Evolutionary conservation across 2,888 invertebrate genomes (phyloP).

Genomic region (Exocentrus adspersus): DNA sequence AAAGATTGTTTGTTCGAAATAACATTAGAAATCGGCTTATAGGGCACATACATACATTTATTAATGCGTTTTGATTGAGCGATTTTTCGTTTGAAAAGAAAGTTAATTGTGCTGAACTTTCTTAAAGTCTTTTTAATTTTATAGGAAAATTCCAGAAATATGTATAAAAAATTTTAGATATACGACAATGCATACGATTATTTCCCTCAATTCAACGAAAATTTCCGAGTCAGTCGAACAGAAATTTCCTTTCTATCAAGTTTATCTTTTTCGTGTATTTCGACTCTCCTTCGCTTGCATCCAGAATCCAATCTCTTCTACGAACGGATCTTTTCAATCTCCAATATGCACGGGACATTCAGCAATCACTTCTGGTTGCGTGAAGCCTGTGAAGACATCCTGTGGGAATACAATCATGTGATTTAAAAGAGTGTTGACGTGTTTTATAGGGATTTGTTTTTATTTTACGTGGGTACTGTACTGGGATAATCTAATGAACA

Average conservation of each 20-base stretch:
- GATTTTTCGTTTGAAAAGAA: too few relatives aligned
- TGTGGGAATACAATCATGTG: slow-evolving; percentile 1
- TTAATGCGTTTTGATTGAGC: too few relatives aligned
- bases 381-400: not conserved
- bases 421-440: not conserved
- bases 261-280: slow-evolving; percentile 10
- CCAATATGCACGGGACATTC: not conserved
- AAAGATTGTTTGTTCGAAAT: too few relatives aligned
- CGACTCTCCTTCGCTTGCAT: not conserved
- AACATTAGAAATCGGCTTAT: too few relatives aligned
- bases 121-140: too few relatives aligned
- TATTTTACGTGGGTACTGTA: not conserved
- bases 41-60: too few relatives aligned
- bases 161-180: too few relatives aligned
- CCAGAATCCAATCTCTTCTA: slow-evolving; percentile 3
- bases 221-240: not conserved
- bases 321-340: not conserved
- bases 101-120: too few relatives aligned
- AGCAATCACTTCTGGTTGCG: not conserved
- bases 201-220: not conserved
- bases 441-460: not conserved
- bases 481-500: too few relatives aligned
- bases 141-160: too few relatives aligned
- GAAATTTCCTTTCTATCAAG: slow-evolving; percentile 11
- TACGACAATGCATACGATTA: too few relatives aligned